Evolutionary conservation across 1,140 invertebrate genomes (phyloP), one percentile per base, ranked within the genome.

Genomic region (Atta cephalotes): DNA sequence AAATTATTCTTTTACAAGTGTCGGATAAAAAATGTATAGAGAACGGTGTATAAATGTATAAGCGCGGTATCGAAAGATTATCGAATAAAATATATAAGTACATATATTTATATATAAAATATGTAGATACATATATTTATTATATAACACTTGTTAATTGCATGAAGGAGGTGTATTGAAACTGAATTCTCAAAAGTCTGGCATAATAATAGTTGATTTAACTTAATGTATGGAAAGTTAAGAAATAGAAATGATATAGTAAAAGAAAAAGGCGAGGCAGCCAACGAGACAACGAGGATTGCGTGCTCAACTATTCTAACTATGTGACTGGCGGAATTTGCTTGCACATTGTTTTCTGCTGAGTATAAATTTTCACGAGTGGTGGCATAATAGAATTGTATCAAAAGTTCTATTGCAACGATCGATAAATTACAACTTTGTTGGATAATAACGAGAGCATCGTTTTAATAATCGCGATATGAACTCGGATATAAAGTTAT

Each of bases 241-340:
- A 68, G 21, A 80, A 39, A 21, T 66, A 80, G 35, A 53, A 14
- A n/a, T 45, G 45, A 62, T 65, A 68, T 58, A 80, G 39, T 25
- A 60, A 4, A 60, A 4, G 10, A 70, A 68, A 72, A 63, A 87
- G 6, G 31, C 56, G 31, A 70, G 14, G 28, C 28, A 39, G 56
- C 14, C 39, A 66, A 79, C 49, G 35, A 35, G 31, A 51, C 49
- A 62, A 81, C 78, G 31, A 70, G 68, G 68, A 82, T 86, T 81
- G 70, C 56, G 31, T 80, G 39, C 31, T 72, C 56, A 87, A 87
- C 66, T 87, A 87, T 82, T 14, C 58, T 51, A 87, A 81, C 65
- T 87, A 87, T 65, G 78, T 70, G 39, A 72, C 79, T 87, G 25
- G 21, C 25, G 65, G 66, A 82, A 87, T 87, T 82, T 63, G 53